A percentile compares a stretch with the other conserved stretches of the same genome.
Conservation (phyloP, 53 echinoderm and acorn worm genomes). For the Antedon mediterranea region DNA sequence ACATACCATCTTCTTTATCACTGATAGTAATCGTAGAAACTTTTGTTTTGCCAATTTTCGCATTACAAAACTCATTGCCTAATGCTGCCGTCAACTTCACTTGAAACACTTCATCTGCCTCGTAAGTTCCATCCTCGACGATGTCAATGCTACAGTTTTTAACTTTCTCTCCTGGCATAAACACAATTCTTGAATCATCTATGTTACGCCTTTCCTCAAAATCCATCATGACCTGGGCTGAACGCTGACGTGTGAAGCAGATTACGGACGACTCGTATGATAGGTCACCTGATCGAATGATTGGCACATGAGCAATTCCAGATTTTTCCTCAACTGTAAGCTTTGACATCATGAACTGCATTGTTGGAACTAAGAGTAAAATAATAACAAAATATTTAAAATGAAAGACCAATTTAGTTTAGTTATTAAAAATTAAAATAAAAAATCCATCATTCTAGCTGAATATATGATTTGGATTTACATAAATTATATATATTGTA, state of each 20-base stretch:
- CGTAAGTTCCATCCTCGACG: constrained; percentile 80
- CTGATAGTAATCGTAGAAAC: constrained; percentile 64
- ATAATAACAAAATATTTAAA: neutral
- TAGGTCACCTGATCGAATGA: constrained; percentile 72
- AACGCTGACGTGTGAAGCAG: constrained; percentile 85
- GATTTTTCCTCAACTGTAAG: constrained; percentile 59
- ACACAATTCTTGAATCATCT: constrained; percentile 79
- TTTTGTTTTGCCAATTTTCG: constrained; percentile 51
- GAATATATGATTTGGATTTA: neutral
- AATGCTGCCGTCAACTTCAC: constrained; percentile 48
- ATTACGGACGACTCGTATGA: constrained; percentile 81
- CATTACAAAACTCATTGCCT: constrained; percentile 80
- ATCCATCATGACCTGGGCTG: constrained; percentile 98
- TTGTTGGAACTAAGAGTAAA: constrained; percentile 90
- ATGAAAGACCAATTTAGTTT: too few species aligned
- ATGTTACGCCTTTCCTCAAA: constrained; percentile 83
- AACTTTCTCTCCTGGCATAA: constrained; percentile 91
- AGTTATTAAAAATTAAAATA: too few species aligned
- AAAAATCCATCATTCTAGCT: too few species aligned
- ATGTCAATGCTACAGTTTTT: constrained; percentile 86
- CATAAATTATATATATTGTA: neutral
- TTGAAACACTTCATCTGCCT: constrained; percentile 64
- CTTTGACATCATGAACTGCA: constrained; percentile 75
- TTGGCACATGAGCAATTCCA: constrained; percentile 76
- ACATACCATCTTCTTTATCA: constrained; percentile 87